Base-by-base conservation (phyloP, 1,140 invertebrate species). In the Adelges cooleyi region DNA sequence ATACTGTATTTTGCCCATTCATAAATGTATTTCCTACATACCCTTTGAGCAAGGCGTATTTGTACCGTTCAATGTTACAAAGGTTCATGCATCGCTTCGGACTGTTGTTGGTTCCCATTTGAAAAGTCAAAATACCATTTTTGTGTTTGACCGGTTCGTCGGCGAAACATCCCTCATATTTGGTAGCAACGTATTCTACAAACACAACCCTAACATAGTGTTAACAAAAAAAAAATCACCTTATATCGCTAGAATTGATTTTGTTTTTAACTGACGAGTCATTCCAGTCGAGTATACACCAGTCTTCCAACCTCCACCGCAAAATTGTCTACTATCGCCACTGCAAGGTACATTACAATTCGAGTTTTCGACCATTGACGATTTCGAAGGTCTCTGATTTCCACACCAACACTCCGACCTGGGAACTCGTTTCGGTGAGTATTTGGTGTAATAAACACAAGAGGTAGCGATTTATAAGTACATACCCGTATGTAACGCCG, bases 371-470 rank as follows among this genome's bases (percentile, higher is more conserved):
- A 36, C 66, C 65, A 66, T 66, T 3, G 68, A 62, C n/a, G 81
- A 75, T 17, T 77, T 73, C n/a, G 80, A 74, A 15, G 89, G 88
- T 68, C 80, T 75, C 69, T 83, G 82, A 71, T 86, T 84, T 42
- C 91, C 91, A 80, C 93, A 96, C 77, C 92, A 95, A 77, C 92
- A 96, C 77, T 95, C 92, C 44, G 84, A 80, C 49, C 88, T 90
- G 72, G 29, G 5, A 33, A 33, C 29, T 33, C 5, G 29, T 33
- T 33, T 33, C 11, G n/a, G n/a, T n/a, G n/a, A n/a, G n/a, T n/a
- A n/a, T n/a, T n/a, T n/a, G n/a, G n/a, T n/a, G n/a, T n/a, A n/a
- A n/a, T n/a, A n/a, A n/a, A n/a, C n/a, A n/a, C n/a, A n/a, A n/a
- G n/a, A n/a, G n/a, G n/a, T n/a, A n/a, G n/a, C n/a, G n/a, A n/a